Evolutionary conservation across 2,797 vertebrate genomes (phyloP).

Genomic region (Mareca strepera): DNA sequence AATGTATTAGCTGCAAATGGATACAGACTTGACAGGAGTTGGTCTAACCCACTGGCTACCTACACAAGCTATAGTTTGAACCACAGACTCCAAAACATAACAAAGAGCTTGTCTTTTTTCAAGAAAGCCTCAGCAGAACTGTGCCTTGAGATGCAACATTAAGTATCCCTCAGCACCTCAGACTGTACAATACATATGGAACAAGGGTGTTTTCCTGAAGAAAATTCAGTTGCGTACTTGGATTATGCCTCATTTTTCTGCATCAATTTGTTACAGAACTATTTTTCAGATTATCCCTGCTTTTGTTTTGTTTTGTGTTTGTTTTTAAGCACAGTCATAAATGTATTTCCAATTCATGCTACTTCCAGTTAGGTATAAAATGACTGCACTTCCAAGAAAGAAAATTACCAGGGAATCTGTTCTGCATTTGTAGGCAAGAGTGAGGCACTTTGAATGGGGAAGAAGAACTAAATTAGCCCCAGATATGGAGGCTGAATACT

Average conservation of each 20-base stretch:
- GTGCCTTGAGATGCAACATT: neutral
- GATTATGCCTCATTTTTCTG: slow-evolving; percentile 34
- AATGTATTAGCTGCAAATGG: neutral
- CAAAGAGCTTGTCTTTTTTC: neutral
- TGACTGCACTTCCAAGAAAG: slow-evolving; percentile 73
- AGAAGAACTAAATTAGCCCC: slow-evolving; percentile 72
- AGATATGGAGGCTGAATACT: slow-evolving; percentile 54
- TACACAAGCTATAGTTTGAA: neutral
- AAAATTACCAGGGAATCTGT: slow-evolving; percentile 78
- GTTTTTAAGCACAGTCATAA: slow-evolving; percentile 47
- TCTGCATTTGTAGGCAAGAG: slow-evolving; percentile 79
- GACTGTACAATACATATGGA: neutral
- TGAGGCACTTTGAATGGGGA: slow-evolving; percentile 74
- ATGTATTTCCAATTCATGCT: slow-evolving; percentile 56
- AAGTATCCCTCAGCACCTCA: neutral
- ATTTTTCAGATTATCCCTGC: slow-evolving; percentile 3
- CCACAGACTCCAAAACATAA: neutral
- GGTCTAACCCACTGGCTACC: neutral
- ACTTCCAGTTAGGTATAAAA: slow-evolving; percentile 71
- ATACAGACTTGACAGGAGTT: neutral
- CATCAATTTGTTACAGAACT: slow-evolving; percentile 25
- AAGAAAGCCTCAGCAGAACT: neutral
- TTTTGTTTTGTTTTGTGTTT: slow-evolving; percentile 22
- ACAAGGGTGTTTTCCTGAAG: neutral
- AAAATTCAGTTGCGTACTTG: neutral